A percentile compares a stretch with the other conserved stretches of the same genome.
phyloP scores from a whole-genome alignment of 2,888 invertebrate species.

The Pristionchus fissidentatus region DNA sequence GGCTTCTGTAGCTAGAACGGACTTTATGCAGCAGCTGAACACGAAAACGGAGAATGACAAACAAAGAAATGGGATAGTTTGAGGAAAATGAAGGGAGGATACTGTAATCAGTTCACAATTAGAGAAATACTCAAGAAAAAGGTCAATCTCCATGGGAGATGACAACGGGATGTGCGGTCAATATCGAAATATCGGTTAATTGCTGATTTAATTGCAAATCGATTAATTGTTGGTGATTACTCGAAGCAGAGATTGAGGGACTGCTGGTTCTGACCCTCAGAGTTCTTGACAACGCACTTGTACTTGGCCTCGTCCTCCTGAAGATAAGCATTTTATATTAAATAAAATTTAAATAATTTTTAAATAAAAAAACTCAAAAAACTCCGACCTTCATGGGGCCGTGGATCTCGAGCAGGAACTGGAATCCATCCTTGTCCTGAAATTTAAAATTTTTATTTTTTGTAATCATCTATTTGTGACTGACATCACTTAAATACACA shows the following conservation, averaged over 20 bases:
- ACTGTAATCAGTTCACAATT: too few species aligned
- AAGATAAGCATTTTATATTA: background rate
- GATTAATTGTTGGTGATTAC: constrained; percentile 50
- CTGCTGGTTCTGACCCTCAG: constrained; percentile 75
- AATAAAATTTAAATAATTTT: background rate
- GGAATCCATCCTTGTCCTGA: constrained; percentile 70
- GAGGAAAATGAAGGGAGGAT: background rate
- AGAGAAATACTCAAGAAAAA: constrained; percentile 4
- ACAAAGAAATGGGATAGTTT: background rate
- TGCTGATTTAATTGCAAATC: too few species aligned
- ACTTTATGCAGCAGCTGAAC: constrained; percentile 30
- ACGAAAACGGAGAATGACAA: constrained; percentile 29
- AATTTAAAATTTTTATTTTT: background rate
- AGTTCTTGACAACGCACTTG: constrained; percentile 73
- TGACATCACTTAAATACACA: too few species aligned
- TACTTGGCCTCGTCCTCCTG: constrained; percentile 74
- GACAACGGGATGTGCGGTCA: background rate
- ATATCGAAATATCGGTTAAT: too few species aligned
- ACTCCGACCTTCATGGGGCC: constrained; percentile 65
- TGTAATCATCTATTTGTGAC: too few species aligned
- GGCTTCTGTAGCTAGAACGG: constrained; percentile 22
- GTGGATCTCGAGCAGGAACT: constrained; percentile 72
- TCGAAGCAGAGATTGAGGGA: constrained; percentile 74
- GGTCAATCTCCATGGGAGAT: background rate
- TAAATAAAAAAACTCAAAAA: background rate